A percentile compares a stretch with the other conserved stretches of the same genome.
These are phyloP conservation scores for Pterocles gutturalis DNA, from an alignment of 2,113 vertebrate genomes.

Conservation along the genomic window DNA sequence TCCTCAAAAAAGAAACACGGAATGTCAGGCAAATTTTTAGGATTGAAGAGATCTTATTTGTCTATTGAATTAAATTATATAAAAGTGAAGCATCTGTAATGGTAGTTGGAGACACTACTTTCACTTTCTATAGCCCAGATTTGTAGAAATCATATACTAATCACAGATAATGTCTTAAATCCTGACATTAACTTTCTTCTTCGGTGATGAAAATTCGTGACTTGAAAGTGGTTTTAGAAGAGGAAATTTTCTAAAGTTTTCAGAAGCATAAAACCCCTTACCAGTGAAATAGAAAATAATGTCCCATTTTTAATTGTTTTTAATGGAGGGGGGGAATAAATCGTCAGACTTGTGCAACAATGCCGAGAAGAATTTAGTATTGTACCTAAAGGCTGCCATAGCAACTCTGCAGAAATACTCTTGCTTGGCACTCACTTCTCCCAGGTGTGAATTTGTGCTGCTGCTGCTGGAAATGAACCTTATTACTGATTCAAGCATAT, in stretches of 20 bases:
- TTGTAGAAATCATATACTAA: background rate
- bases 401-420: background rate
- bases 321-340: background rate
- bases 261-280: background rate
- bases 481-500: background rate
- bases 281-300: background rate
- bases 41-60: background rate
- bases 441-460: background rate
- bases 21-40: background rate
- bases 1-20: accelerated
- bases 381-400: background rate
- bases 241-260: background rate
- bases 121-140: background rate
- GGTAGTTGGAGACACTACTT: background rate
- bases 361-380: background rate
- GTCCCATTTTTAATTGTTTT: background rate
- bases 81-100: background rate
- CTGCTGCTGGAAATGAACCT: background rate
- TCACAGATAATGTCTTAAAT: background rate
- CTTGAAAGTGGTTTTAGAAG: background rate
- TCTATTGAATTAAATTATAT: background rate
- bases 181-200: background rate
- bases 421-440: background rate
- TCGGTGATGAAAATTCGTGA: background rate
- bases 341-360: background rate